Conservation (phyloP, 2,113 vertebrate genomes). For the Petroica traversi region DNA sequence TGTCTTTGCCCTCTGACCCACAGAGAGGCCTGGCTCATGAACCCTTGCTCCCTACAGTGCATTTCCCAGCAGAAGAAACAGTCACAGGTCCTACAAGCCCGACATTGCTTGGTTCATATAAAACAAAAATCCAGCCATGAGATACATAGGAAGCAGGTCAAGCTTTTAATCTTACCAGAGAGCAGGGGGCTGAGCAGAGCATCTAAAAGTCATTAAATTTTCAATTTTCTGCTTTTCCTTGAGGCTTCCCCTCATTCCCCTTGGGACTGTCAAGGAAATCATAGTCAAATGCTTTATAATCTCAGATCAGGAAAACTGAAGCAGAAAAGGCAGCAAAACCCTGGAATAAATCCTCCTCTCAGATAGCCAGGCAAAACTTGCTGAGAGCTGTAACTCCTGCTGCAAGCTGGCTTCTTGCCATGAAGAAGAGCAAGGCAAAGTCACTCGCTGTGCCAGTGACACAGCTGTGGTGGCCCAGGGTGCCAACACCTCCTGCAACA, state of each 20-base stretch:
- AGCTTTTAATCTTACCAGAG: constrained; percentile 47
- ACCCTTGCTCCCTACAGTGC: neutral
- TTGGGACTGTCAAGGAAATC: constrained; percentile 7
- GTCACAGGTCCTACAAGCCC: neutral
- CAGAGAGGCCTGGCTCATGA: neutral
- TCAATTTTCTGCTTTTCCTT: constrained; percentile 56
- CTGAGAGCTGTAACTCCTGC: neutral
- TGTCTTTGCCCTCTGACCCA: neutral
- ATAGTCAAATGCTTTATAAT: neutral
- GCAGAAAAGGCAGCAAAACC: neutral
- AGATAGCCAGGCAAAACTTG: neutral
- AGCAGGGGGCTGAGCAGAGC: neutral
- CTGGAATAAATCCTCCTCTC: neutral
- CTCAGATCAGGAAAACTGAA: neutral
- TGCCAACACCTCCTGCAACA: neutral
- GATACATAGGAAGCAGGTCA: constrained; percentile 25
- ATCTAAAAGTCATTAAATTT: constrained; percentile 59
- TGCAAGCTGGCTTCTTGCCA: neutral
- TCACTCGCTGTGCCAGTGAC: accelerated
- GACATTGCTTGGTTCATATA: neutral
- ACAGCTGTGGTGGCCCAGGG: neutral
- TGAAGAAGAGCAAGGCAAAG: neutral
- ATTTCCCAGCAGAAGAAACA: neutral
- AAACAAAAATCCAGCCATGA: neutral
- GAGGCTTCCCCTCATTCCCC: constrained; percentile 3